Evolutionary conservation across 1,140 invertebrate genomes (phyloP).

Genomic region (Cyclina sinensis): DNA sequence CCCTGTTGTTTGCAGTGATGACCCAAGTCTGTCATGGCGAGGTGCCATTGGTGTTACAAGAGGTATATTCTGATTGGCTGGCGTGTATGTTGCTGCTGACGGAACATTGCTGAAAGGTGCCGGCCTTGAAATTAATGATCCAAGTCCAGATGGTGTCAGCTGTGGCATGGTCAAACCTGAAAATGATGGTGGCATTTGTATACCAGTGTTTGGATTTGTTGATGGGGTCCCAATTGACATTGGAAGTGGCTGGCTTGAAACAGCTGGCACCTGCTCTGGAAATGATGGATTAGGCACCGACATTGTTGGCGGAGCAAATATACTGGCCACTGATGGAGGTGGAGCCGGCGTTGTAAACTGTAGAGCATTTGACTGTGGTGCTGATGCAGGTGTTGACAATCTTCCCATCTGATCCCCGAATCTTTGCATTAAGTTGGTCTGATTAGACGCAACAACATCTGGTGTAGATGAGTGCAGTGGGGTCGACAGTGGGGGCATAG

Average conservation of each 20-base stretch:
- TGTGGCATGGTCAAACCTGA: neutral
- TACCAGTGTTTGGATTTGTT: neutral
- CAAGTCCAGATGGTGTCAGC: conserved; percentile 12
- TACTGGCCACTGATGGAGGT: conserved; percentile 16
- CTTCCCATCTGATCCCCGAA: neutral
- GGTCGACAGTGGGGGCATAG: conserved; percentile 35
- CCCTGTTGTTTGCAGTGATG: neutral
- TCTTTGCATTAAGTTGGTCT: neutral
- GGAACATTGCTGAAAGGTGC: conserved; percentile 40
- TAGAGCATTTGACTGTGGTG: conserved; percentile 23
- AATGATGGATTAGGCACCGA: conserved; percentile 61
- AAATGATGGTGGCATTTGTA: neutral
- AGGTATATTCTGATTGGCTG: conserved; percentile 71
- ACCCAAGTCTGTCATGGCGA: conserved; percentile 4
- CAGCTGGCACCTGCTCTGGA: conserved; percentile 41
- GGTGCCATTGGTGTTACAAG: conserved; percentile 72
- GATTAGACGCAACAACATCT: neutral
- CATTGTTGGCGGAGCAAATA: conserved; percentile 64
- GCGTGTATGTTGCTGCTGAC: conserved; percentile 57
- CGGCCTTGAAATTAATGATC: neutral
- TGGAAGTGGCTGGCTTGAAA: neutral
- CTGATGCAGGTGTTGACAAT: neutral
- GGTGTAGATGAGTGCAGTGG: conserved; percentile 5
- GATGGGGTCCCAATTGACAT: neutral
- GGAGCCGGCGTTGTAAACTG: conserved; percentile 22